Evolutionary conservation across 37 sponge, comb jelly and placozoan genomes (phyloP).

Genomic region (Amphimedon queenslandica): DNA sequence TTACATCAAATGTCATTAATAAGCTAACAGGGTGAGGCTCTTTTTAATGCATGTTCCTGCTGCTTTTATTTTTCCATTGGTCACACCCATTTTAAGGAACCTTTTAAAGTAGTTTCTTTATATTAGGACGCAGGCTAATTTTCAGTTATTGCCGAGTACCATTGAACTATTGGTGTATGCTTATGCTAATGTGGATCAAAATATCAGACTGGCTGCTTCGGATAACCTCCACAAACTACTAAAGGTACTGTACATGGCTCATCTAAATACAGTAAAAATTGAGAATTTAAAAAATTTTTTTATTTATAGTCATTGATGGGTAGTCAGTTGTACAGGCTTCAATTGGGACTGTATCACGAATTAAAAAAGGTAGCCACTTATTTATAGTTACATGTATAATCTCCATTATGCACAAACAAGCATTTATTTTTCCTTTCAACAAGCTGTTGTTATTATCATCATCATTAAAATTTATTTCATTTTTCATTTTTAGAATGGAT

Average conservation of each 20-base stretch:
- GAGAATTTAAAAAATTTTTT: background rate
- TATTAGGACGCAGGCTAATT: no score
- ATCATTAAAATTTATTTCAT: background rate
- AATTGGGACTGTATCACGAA: slow-evolving; percentile 55
- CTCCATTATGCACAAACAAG: no score
- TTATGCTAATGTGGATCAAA: slow-evolving; percentile 28
- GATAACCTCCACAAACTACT: slow-evolving; percentile 53
- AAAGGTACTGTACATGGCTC: slow-evolving; percentile 27
- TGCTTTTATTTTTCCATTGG: no score
- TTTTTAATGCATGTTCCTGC: no score
- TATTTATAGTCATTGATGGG: slow-evolving; percentile 16
- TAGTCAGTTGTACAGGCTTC: slow-evolving; percentile 28
- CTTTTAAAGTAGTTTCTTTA: no score
- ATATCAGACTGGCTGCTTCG: slow-evolving; percentile 28
- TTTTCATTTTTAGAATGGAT: slow-evolving; percentile 39
- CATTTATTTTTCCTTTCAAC: background rate
- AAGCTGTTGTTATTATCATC: background rate
- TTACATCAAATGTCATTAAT: no score
- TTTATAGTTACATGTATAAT: no score
- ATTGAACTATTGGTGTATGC: slow-evolving; percentile 46
- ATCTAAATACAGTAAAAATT: background rate
- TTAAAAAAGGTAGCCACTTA: slow-evolving; percentile 70
- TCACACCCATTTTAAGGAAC: no score
- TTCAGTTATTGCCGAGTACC: slow-evolving; percentile 17
- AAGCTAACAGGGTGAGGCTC: no score